Conservation (phyloP, 2,113 vertebrate species). For the Poeciliopsis prolifica region DNA sequence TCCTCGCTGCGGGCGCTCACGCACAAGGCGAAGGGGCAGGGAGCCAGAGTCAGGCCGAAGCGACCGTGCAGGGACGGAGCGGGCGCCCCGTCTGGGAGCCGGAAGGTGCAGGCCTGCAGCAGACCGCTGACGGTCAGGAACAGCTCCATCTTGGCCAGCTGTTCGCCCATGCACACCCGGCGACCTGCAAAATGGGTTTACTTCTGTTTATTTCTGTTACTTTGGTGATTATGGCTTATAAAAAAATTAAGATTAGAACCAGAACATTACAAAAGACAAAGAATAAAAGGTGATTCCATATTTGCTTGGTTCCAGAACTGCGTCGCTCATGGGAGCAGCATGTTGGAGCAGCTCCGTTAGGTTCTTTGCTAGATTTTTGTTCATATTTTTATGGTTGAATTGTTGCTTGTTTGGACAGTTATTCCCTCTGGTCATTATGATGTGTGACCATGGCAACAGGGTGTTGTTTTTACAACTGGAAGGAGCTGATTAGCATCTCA, state of each 20-base stretch:
- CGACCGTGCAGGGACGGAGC: conserved; percentile 85
- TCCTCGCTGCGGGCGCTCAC: conserved; percentile 52
- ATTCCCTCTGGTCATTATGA: no score
- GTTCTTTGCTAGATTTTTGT: no score
- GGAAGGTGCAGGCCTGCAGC: conserved; percentile 88
- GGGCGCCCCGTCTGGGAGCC: conserved; percentile 79
- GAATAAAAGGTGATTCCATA: background rate
- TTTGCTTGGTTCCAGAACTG: background rate
- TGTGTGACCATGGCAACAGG: no score
- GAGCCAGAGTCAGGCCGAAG: conserved; percentile 92
- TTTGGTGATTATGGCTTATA: no score
- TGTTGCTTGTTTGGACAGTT: no score
- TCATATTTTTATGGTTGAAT: no score
- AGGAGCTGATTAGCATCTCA: no score
- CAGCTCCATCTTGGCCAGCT: conserved; percentile 96
- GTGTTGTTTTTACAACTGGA: no score
- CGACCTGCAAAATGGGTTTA: conserved; percentile 78
- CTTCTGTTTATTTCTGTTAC: no score
- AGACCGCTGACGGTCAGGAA: conserved; percentile 89
- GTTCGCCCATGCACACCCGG: conserved; percentile 95
- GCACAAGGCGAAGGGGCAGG: conserved; percentile 83
- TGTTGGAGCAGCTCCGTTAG: no score
- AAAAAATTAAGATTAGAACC: no score
- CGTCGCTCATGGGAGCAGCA: no score
- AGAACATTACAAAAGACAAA: background rate